Evolutionary conservation across 1,140 invertebrate genomes (phyloP), one percentile per base, ranked within the genome.

Genomic region (Zaprionus tsacasi): DNA sequence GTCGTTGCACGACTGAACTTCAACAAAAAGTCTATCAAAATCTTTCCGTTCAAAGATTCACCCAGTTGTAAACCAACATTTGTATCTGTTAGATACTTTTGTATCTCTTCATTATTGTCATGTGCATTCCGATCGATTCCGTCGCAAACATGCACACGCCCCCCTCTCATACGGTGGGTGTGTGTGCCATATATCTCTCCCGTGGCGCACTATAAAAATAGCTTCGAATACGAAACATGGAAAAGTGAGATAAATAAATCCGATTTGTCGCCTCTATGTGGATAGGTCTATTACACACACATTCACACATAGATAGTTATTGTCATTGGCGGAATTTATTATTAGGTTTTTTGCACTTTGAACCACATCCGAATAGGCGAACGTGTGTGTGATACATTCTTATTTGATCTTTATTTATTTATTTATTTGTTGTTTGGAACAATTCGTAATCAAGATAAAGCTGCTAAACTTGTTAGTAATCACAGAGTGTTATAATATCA

Each of bases 131-230:
- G 48, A 30, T 57, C 25, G 45, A 30, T 38, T 50, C 6, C 21
- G 33, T 45, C 25, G 7, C n/a, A 12, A 33, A 33, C 38, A 30
- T 8, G 45, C 15, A 25, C 52, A 72, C 55, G 55, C 70, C 69
- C 52, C 43, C 61, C 56, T 58, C 54, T 21, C 21, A 21, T 21
- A 21, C 13, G 25, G 21, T 27, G 52, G 10, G 17, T 25, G 33
- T 11, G 30, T 12, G 21, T 17, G 30, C n/a, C 54, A 27, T 57
- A 35, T 57, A 70, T 61, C 57, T 70, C 25, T 70, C 35, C 58
- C 58, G 33, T 55, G 45, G 56, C 48, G 38, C 25, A 68, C 56
- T 68, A 73, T 68, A 73, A 61, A 73, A 68, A 68, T 68, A 68
- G 65, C 65, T 35, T 58, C 21, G 40, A 30, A 56, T 36, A 68